A percentile compares a stretch with the other conserved stretches of the same genome.
These are phyloP conservation scores for Pterocles orientalis DNA, from an alignment of 2,113 vertebrate species.

Conservation along the genomic window DNA sequence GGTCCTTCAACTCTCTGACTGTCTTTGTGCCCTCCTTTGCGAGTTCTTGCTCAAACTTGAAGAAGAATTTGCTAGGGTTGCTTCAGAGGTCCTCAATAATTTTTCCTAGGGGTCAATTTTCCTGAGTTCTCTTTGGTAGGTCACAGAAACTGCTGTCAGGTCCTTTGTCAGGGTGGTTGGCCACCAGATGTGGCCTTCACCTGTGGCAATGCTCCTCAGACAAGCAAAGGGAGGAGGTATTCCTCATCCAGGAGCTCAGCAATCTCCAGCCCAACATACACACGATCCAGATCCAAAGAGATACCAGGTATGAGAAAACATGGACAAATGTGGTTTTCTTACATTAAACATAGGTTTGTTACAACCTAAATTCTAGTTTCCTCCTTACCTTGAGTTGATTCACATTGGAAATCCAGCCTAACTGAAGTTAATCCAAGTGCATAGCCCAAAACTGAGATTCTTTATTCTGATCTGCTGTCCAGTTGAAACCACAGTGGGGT, in stretches of 20 bases:
- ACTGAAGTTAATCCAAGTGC: background rate
- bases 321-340: background rate
- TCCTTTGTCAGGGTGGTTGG: background rate
- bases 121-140: background rate
- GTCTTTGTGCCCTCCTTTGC: no score
- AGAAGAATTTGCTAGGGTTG: background rate
- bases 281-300: background rate
- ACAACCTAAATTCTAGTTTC: background rate
- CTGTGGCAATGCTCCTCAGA: background rate
- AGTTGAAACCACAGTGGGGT: background rate
- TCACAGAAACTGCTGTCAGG: background rate
- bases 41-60: background rate
- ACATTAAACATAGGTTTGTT: background rate
- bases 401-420: background rate
- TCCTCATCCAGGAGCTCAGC: background rate
- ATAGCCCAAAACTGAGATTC: background rate
- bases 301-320: background rate
- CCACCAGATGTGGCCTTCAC: fast-evolving
- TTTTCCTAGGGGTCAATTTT: background rate
- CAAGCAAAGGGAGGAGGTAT: background rate
- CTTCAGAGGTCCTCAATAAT: background rate
- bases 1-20: no score
- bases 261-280: background rate
- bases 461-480: background rate
- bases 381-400: background rate